Evolutionary conservation across 2,888 invertebrate genomes (phyloP), one percentile per base, ranked within the genome.

Genomic region (Lasioglossum morio): DNA sequence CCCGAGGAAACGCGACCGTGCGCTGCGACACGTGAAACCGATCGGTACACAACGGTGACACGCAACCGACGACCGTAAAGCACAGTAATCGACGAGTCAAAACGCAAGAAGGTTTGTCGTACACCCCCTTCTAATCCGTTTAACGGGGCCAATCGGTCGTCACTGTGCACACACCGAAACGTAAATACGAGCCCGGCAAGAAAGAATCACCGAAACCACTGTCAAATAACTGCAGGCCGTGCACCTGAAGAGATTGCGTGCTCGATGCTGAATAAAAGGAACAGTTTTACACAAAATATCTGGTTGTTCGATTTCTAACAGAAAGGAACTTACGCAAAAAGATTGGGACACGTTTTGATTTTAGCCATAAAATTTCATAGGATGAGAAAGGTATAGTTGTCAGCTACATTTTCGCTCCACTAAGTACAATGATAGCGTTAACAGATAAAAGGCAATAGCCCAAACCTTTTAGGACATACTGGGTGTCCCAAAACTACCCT

Each of bases 201-300:
- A 77, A 80, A 87, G 81, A 60, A 87, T 74, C 82, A 66, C 72
- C 46, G 66, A 77, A 80, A 72, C 79, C 87, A 70, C 82, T 70
- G 73, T 77, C 86, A 89, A 89, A 91, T 86, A 84, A 81, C 88
- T 82, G 76, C 86, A 23, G 84, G 85, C 78, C 72, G 85, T 46
- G 81, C 81, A 69, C 53, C 77, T 7, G 85, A 73, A 27, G 27
- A 74, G 37, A 77, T 37, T 43, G 14, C 34, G 10, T 43, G 34
- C 53, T 19, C 34, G 16, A 30, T 12, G 57, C 1, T 12, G n/a
- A 57, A 57, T 57, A n/a, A 57, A 57, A 57, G 4, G 19, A 53
- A 53, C 53, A 23, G 48, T 53, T 10, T 8, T 10, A 10, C 23
- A 10, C 53, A 10, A 57, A 57, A n/a, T 57, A 57, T 57, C 10